Percentiles rank a stretch among this genome's conserved stretches.
These are phyloP conservation scores for Darevskia nairensis DNA, from an alignment of 2,797 vertebrate genomes.

Conservation along the genomic window DNA sequence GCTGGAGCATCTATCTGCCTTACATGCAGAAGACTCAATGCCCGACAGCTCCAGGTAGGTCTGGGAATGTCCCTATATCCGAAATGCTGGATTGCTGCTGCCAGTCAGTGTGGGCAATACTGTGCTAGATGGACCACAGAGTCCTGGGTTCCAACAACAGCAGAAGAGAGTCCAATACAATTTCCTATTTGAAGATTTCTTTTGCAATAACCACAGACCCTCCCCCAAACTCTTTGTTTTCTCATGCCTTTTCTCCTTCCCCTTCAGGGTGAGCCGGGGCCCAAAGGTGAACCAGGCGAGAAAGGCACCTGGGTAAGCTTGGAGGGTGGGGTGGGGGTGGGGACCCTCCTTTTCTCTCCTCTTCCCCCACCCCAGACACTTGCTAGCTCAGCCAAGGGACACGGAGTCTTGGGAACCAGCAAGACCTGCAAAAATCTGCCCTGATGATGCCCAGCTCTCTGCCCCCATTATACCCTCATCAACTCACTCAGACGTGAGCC, in stretches of 20 bases:
- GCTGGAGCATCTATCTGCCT: no score
- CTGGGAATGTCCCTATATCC: no score
- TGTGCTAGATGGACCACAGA: no score
- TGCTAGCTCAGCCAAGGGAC: background rate
- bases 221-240: background rate
- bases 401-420: background rate
- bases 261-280: slow-evolving; percentile 87
- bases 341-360: background rate
- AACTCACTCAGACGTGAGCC: background rate
- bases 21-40: no score
- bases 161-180: no score
- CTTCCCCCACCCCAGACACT: background rate
- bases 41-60: no score
- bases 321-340: background rate
- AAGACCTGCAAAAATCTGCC: background rate
- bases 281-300: slow-evolving; percentile 91
- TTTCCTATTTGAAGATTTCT: no score
- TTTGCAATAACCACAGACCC: no score
- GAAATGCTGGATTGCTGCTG: no score
- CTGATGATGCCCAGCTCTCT: no score
- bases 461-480: background rate
- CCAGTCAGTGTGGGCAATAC: no score
- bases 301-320: slow-evolving; percentile 93
- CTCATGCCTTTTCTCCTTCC: slow-evolving; percentile 56
- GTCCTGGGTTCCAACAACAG: no score